phyloP scores from a whole-genome alignment of 2,797 vertebrate genomes.

The Danio tinwini region DNA sequence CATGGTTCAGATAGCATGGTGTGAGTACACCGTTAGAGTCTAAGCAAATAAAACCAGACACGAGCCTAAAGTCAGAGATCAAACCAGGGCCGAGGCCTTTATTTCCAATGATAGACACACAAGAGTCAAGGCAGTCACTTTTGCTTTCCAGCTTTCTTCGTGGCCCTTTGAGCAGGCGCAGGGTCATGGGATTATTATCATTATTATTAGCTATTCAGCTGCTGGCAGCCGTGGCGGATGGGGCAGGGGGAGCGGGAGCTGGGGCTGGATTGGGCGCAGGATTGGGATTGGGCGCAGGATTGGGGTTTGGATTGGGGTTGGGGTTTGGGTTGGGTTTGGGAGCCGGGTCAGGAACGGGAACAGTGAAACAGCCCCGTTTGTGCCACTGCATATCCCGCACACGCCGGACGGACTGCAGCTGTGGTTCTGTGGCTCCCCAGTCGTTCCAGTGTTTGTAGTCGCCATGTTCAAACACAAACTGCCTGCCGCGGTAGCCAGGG shows the following conservation, averaged over 20 bases:
- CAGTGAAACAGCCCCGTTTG: constrained; percentile 83
- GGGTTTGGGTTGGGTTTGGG: constrained; percentile 74
- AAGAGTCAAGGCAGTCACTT: constrained; percentile 61
- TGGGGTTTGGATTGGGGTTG: constrained; percentile 59
- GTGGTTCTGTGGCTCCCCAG: constrained; percentile 87
- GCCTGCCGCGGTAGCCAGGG: constrained; percentile 90
- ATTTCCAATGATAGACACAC: constrained; percentile 67
- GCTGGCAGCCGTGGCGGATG: constrained; percentile 57
- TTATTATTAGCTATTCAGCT: constrained; percentile 57
- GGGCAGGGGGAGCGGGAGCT: constrained; percentile 54
- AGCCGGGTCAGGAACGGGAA: constrained; percentile 62
- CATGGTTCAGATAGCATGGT: too few species aligned
- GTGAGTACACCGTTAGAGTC: too few species aligned
- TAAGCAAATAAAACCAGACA: neutral
- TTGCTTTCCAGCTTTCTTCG: constrained; percentile 49
- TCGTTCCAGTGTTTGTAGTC: constrained; percentile 95
- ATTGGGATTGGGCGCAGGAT: constrained; percentile 51
- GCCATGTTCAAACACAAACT: constrained; percentile 88
- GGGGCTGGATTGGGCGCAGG: constrained; percentile 48
- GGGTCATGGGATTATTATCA: constrained; percentile 6
- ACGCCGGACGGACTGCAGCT: constrained; percentile 90
- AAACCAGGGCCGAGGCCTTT: constrained; percentile 71
- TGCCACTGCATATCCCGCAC: constrained; percentile 95
- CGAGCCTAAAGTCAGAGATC: constrained; percentile 18
- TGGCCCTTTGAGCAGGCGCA: constrained; percentile 35